Base-by-base conservation (phyloP, 2,113 vertebrate genomes). In the Scomber japonicus region DNA sequence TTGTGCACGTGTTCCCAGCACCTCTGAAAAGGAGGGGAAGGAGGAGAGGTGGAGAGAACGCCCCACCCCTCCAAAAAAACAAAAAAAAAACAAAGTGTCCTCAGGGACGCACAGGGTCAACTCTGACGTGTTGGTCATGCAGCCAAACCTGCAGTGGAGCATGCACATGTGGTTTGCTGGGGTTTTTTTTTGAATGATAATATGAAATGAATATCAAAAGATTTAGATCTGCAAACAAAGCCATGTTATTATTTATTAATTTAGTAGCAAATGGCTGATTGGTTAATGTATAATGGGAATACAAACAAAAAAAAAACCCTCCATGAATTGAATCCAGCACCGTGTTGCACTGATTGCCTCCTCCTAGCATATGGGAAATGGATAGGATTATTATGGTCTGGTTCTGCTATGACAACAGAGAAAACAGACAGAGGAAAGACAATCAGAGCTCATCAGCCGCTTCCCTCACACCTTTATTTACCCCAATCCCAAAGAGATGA, bases 401-500 rank as follows among this genome's bases (percentile, higher is more conserved):
- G 59, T 78, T 91, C 87, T 90, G 81, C 85, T 92, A 88, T 87
- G 92, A 93, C 93, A 94, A 93, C 91, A 86, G 89, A 92, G 84
- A 91, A 91, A 94, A 93, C 91, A 93, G 91, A 84, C 89, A 84
- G 90, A 91, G 86, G 85, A 80, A 90, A 92, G 83, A 89, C 91
- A 90, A 94, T 94, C 94, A 89, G 83, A 91, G 91, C 92, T 93
- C 86, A 94, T 94, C 93, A 94, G 91, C 87, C 75, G 63, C 74
- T 87, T 94, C 91, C 80, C 86, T 91, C 93, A 93, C 93, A 95
- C 92, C 93, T 95, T 95, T 95, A 96, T 96, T 96, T 95, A 96
- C 93, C 84, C 90, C 91, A 89, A 88, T 89, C 85, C 94, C 92
- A 80, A 92, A 88, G 94, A 95, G 92, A 95, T 90, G 86, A 77